Conservation (phyloP, 2,888 invertebrate genomes). For the Ophioninae sp. region DNA sequence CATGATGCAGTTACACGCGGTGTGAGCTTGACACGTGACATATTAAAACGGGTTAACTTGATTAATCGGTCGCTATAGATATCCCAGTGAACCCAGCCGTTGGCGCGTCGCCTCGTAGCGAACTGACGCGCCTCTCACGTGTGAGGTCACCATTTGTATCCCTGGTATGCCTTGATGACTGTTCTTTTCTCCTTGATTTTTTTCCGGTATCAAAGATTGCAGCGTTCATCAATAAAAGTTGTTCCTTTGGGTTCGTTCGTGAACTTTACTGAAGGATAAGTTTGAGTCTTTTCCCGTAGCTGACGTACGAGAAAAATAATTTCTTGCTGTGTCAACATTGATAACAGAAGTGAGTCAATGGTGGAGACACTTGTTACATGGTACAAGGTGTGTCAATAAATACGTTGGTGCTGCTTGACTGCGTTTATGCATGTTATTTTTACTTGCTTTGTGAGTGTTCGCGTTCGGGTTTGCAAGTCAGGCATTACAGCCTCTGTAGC, state of each 20-base stretch:
- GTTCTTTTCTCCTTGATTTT: background rate
- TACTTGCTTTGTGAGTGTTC: too few relatives aligned
- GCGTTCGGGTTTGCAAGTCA: too few relatives aligned
- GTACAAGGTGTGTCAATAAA: too few relatives aligned
- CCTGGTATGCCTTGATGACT: background rate
- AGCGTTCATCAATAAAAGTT: background rate
- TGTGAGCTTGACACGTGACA: conserved; percentile 15
- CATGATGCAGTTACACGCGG: conserved; percentile 35
- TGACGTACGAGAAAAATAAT: background rate
- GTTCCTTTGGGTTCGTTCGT: background rate
- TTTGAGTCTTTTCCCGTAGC: too few relatives aligned
- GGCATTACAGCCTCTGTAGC: too few relatives aligned
- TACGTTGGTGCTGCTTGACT: too few relatives aligned
- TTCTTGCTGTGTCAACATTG: too few relatives aligned
- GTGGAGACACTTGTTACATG: too few relatives aligned
- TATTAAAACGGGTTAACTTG: conserved; percentile 36
- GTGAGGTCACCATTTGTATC: background rate
- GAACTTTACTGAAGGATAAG: background rate
- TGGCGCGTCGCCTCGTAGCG: conserved; percentile 18
- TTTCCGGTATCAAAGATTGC: background rate
- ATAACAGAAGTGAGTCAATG: too few relatives aligned
- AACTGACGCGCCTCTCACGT: background rate
- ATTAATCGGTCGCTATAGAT: conserved; percentile 43
- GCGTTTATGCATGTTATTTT: too few relatives aligned
- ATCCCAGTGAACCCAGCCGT: background rate